Evolutionary conservation across 2,888 invertebrate species (phyloP).

Genomic region (Liodrosophila aerea): DNA sequence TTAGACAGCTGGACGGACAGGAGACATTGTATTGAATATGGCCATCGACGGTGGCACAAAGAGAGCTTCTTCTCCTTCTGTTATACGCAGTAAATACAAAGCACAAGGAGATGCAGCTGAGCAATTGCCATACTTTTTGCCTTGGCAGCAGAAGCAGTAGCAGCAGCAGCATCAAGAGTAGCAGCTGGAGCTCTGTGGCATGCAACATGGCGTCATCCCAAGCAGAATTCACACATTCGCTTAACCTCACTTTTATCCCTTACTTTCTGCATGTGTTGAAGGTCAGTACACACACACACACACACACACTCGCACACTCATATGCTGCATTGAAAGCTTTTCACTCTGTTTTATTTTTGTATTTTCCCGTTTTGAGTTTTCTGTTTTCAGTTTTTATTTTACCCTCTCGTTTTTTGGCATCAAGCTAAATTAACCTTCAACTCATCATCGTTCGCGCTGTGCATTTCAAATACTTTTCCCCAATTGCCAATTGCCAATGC

Average conservation of each 20-base stretch:
- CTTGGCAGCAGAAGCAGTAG: conserved; percentile 11
- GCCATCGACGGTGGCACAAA: conserved; percentile 13
- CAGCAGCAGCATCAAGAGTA: conserved; percentile 8
- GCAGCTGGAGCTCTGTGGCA: conserved; percentile 7
- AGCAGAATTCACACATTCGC: conserved; percentile 6
- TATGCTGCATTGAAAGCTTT: conserved; percentile 12
- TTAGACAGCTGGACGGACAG: background rate
- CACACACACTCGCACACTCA: background rate
- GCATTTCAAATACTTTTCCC: background rate
- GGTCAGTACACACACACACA: conserved; percentile 9
- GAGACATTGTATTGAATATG: conserved; percentile 4
- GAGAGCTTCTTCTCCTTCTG: background rate
- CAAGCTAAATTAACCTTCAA: conserved; percentile 37
- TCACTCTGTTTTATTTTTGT: conserved; percentile 2
- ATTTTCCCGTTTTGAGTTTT: background rate
- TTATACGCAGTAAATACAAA: conserved; percentile 1
- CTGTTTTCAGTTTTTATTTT: background rate
- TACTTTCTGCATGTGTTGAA: conserved; percentile 12
- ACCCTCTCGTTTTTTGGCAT: conserved; percentile 2
- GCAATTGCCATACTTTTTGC: conserved; percentile 16
- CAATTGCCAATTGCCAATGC: conserved; percentile 2
- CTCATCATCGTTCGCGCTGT: conserved; percentile 9
- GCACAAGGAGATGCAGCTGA: conserved; percentile 8
- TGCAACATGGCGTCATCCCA: conserved; percentile 30
- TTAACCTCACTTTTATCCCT: conserved; percentile 7